A percentile compares a stretch with the other conserved stretches of the same genome.
These are phyloP conservation scores for Myxocyprinus asiaticus DNA, from an alignment of 2,113 vertebrate species.

Conservation along the genomic window DNA sequence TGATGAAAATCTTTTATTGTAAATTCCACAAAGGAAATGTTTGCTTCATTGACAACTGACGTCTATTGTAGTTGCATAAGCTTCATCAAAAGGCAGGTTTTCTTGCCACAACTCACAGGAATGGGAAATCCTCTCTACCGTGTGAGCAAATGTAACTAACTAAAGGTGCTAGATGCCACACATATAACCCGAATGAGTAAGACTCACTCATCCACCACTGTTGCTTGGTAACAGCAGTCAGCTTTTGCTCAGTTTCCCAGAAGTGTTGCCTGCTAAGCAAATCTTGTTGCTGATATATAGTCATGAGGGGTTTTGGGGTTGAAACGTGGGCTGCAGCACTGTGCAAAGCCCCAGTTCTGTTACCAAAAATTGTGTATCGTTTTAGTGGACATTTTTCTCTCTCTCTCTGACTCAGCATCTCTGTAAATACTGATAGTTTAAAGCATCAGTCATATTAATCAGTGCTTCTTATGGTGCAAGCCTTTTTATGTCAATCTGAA, in stretches of 20 bases:
- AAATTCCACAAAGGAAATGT: neutral
- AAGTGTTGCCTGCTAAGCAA: slow-evolving; percentile 34
- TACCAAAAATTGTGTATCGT: slow-evolving; percentile 28
- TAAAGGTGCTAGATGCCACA: neutral
- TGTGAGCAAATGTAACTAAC: neutral
- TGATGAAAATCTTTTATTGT: neutral
- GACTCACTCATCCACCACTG: slow-evolving; percentile 1
- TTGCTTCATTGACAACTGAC: neutral
- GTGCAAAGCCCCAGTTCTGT: neutral
- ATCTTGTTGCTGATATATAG: slow-evolving; percentile 14
- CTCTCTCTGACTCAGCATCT: slow-evolving; percentile 56
- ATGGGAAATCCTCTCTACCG: slow-evolving; percentile 26
- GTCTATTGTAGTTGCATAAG: neutral
- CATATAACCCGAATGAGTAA: too few species aligned
- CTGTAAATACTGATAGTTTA: slow-evolving; percentile 26
- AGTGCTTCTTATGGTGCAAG: slow-evolving; percentile 5
- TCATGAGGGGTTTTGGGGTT: slow-evolving; percentile 45
- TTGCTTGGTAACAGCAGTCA: neutral
- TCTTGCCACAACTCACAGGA: slow-evolving; percentile 19
- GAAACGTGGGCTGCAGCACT: slow-evolving; percentile 34
- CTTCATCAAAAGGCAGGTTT: neutral
- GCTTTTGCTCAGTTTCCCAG: slow-evolving; percentile 49
- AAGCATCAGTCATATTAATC: neutral
- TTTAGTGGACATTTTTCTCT: neutral
- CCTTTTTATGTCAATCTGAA: slow-evolving; percentile 17